Evolutionary conservation across 2,888 invertebrate species (phyloP).

Genomic region (Drosophila niveifrons): DNA sequence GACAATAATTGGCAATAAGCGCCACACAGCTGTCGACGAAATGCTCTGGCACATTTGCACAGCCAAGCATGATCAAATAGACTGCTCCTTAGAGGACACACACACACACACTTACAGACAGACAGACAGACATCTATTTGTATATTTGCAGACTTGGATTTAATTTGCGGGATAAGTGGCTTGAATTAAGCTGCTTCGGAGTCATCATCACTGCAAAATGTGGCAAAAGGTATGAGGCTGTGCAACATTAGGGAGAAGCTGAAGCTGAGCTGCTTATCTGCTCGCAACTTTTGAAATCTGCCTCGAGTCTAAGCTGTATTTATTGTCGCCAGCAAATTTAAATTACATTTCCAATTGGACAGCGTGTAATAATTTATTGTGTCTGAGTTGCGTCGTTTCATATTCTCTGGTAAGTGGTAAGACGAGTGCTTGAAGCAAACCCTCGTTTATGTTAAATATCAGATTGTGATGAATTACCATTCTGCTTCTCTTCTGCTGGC

Average conservation of each 20-base stretch:
- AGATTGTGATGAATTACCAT: conserved; percentile 44
- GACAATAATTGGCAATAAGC: conserved; percentile 82
- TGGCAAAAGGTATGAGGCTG: conserved; percentile 19
- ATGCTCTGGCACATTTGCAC: conserved; percentile 41
- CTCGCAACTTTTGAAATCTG: conserved; percentile 14
- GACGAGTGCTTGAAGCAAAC: conserved; percentile 20
- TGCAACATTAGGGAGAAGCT: conserved; percentile 6
- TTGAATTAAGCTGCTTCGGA: conserved; percentile 37
- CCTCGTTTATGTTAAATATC: neutral
- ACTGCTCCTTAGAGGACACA: conserved; percentile 26
- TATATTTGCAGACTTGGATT: conserved; percentile 39
- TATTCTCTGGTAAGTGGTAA: conserved; percentile 11
- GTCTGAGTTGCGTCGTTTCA: neutral
- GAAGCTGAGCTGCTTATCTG: conserved; percentile 35
- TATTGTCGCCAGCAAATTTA: conserved; percentile 43
- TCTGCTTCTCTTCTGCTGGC: neutral
- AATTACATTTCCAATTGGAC: conserved; percentile 55
- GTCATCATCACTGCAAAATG: conserved; percentile 37
- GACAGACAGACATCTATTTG: conserved; percentile 5
- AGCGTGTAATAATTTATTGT: conserved; percentile 41
- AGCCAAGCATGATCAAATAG: conserved; percentile 54
- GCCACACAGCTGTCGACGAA: conserved; percentile 72
- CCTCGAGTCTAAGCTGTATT: conserved; percentile 30
- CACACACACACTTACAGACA: neutral
- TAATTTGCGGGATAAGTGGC: conserved; percentile 59